Conservation (phyloP, 2,797 vertebrate genomes). For the Distichodus sexfasciatus region DNA sequence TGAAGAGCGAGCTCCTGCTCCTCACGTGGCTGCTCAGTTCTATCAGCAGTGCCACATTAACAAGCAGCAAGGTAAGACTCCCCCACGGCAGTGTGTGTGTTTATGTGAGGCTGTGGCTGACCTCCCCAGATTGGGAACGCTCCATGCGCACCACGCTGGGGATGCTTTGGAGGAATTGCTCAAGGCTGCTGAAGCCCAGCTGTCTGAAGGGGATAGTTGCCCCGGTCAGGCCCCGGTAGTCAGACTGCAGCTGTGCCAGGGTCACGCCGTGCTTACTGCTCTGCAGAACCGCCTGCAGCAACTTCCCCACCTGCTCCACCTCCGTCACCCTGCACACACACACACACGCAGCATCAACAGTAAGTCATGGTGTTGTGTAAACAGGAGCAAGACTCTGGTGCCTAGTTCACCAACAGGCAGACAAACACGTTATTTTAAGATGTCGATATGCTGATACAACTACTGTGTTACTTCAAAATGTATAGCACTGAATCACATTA, state of each 20-base stretch:
- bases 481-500: too few relatives aligned
- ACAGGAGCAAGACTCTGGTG: too few relatives aligned
- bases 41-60: background rate
- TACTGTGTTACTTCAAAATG: too few relatives aligned
- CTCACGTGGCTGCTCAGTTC: conserved; percentile 84
- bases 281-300: conserved; percentile 83
- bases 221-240: conserved; percentile 82
- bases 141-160: conserved; percentile 83
- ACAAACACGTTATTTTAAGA: too few relatives aligned
- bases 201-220: conserved; percentile 81
- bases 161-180: conserved; percentile 79
- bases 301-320: conserved; percentile 79
- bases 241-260: conserved; percentile 74
- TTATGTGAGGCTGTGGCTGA: conserved; percentile 82
- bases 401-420: background rate
- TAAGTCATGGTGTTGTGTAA: too few relatives aligned
- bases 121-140: conserved; percentile 74
- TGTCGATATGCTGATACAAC: too few relatives aligned
- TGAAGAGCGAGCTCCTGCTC: conserved; percentile 75
- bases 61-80: background rate
- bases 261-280: conserved; percentile 77
- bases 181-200: conserved; percentile 77
- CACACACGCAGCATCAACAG: conserved; percentile 24
- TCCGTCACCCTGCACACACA: conserved; percentile 75
- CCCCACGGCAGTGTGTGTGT: conserved; percentile 89